Percentiles rank a stretch among this genome's conserved stretches.
Conservation (phyloP, 1,140 invertebrate species). For the Aphelenchoides besseyi region DNA sequence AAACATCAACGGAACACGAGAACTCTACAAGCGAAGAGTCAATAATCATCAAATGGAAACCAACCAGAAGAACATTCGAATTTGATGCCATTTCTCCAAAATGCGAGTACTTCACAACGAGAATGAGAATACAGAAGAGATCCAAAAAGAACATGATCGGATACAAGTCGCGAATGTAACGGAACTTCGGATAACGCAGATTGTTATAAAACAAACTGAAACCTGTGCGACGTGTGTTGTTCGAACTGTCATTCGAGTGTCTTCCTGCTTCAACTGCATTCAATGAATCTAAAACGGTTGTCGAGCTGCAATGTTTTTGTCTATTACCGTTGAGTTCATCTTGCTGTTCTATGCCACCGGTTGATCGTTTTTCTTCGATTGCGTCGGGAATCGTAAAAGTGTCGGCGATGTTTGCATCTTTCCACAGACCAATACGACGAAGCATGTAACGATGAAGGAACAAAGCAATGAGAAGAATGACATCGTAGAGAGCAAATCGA, state of each 20-base stretch:
- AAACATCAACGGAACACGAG: constrained; percentile 84
- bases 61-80: background rate
- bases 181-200: constrained; percentile 73
- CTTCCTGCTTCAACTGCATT: background rate
- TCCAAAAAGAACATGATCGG: constrained; percentile 97
- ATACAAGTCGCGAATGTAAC: constrained; percentile 88
- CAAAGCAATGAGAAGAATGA: constrained; percentile 83
- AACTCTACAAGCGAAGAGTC: background rate
- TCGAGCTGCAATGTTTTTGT: background rate
- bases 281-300: background rate
- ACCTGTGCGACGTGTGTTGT: background rate
- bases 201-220: constrained; percentile 71
- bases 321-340: background rate
- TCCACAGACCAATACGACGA: constrained; percentile 63
- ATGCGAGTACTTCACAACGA: constrained; percentile 90
- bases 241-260: too few species aligned
- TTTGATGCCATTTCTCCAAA: constrained; percentile 67
- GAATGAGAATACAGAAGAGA: constrained; percentile 91
- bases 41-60: background rate
- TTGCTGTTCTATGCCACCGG: background rate
- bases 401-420: constrained; percentile 37
- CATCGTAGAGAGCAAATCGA: constrained; percentile 81
- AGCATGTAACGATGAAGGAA: constrained; percentile 82
- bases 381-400: background rate
- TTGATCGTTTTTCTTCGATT: background rate